Evolutionary conservation across 2,113 vertebrate genomes (phyloP).

Genomic region (Misgurnus anguillicaudatus): DNA sequence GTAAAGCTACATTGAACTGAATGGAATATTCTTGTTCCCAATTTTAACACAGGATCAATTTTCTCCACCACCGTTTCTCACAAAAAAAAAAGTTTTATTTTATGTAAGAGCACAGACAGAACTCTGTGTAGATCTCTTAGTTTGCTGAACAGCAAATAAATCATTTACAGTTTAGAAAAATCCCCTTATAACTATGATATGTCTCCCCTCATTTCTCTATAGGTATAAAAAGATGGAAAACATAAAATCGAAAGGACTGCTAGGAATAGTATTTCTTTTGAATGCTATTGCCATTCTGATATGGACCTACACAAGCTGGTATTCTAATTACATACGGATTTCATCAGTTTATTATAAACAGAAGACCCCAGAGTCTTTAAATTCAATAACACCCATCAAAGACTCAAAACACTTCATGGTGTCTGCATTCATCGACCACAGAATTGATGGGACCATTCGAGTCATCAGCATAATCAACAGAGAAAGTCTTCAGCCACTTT

Average conservation of each 20-base stretch:
- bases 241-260: too few relatives aligned
- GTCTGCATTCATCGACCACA: slow-evolving; percentile 73
- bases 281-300: background rate
- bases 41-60: too few relatives aligned
- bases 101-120: too few relatives aligned
- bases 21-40: too few relatives aligned
- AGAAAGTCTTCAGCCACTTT: slow-evolving; percentile 65
- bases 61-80: too few relatives aligned
- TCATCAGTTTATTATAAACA: background rate
- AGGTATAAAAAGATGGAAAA: background rate
- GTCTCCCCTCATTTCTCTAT: background rate
- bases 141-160: too few relatives aligned
- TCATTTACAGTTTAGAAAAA: too few relatives aligned
- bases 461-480: slow-evolving; percentile 74
- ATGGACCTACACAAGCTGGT: background rate
- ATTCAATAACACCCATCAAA: slow-evolving; percentile 64
- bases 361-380: background rate
- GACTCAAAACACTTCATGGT: slow-evolving; percentile 72
- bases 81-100: too few relatives aligned
- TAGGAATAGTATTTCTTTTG: background rate
- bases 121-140: too few relatives aligned
- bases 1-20: too few relatives aligned
- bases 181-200: too few relatives aligned
- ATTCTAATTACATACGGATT: background rate
- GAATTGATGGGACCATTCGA: slow-evolving; percentile 61